Evolutionary conservation across 2,113 vertebrate species (phyloP).

Genomic region (Pardalotus punctatus): DNA sequence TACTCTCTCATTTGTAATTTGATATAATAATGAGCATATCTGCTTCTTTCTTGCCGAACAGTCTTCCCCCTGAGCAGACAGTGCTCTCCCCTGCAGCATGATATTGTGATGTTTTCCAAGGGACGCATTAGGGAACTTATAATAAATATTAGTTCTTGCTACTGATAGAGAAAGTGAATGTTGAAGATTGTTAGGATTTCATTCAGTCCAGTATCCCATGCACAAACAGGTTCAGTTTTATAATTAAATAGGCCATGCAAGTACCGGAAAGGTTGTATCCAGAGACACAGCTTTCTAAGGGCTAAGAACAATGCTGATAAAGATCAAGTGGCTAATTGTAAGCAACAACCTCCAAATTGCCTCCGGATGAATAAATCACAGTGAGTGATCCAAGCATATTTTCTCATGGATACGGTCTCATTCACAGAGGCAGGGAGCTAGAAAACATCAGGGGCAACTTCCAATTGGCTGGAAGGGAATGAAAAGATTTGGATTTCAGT

Average conservation of each 20-base stretch:
- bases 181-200: not conserved
- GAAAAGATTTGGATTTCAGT: slow-evolving; percentile 63
- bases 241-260: slow-evolving; percentile 69
- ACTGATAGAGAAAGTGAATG: not conserved
- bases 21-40: not conserved
- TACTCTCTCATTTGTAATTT: not conserved
- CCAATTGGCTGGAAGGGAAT: slow-evolving; percentile 71
- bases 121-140: not conserved
- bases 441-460: slow-evolving; percentile 44
- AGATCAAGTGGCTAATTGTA: slow-evolving; percentile 78
- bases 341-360: slow-evolving; percentile 72
- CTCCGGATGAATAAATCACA: slow-evolving; percentile 71
- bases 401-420: slow-evolving; percentile 70
- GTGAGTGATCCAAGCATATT: slow-evolving; percentile 72
- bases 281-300: slow-evolving; percentile 64
- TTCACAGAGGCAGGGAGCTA: slow-evolving; percentile 63
- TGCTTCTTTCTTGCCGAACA: not conserved
- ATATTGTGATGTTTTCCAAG: not conserved
- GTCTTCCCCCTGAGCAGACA: not conserved
- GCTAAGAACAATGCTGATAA: slow-evolving; percentile 74
- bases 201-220: not conserved
- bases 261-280: slow-evolving; percentile 62
- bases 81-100: not conserved
- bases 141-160: not conserved
- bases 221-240: slow-evolving; percentile 28